Evolutionary conservation across 2,888 invertebrate species (phyloP), one percentile per base, ranked within the genome.

Genomic region (Ectemnius continuus): DNA sequence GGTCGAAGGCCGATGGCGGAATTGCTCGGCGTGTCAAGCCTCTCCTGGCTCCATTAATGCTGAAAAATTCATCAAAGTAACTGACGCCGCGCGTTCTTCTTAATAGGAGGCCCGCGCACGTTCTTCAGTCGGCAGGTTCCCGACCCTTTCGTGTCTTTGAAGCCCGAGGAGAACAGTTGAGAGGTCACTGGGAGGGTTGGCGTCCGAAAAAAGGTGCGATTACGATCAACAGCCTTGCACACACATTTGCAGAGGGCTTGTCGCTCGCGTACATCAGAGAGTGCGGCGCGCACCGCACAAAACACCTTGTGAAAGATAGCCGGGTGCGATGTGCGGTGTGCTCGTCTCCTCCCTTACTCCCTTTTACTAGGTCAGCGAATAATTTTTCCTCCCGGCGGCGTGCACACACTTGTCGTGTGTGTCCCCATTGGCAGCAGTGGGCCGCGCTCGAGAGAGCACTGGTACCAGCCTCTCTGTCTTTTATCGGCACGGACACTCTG

Each of bases 1-100:
- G 20, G 16, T 47, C 62, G 47, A 62, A 62, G 62, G 62, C 47
- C 36, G 36, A 36, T 20, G n/a, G 20, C 14, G 46, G 47, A 18
- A 62, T 62, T 62, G 62, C 46, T 16, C 47, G 48, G 20, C 16
- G 20, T 23, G 46, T 52, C 26, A 11, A 14, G 23, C 23, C 23
- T 23, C 23, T 23, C 59, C 4, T 6, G 59, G 1, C 14, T 11
- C 16, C 16, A 26, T 59, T 20, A 59, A 59, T 13, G 52, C 6
- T 52, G 14, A 52, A 52, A 52, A 52, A 52, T 52, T 52, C 52
- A 52, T 14, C 16, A 16, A 14, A 52, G 14, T 13, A 52, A 52
- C 52, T 16, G n/a, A 23, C 36, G 36, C 36, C 36, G 36, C 36
- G 36, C 0, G 8, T 36, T 11, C 36, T 36, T 36, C 11, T 36